A percentile compares a stretch with the other conserved stretches of the same genome.
These are phyloP conservation scores for Pelodytes ibericus DNA, from an alignment of 2,797 vertebrate genomes.

Conservation along the genomic window DNA sequence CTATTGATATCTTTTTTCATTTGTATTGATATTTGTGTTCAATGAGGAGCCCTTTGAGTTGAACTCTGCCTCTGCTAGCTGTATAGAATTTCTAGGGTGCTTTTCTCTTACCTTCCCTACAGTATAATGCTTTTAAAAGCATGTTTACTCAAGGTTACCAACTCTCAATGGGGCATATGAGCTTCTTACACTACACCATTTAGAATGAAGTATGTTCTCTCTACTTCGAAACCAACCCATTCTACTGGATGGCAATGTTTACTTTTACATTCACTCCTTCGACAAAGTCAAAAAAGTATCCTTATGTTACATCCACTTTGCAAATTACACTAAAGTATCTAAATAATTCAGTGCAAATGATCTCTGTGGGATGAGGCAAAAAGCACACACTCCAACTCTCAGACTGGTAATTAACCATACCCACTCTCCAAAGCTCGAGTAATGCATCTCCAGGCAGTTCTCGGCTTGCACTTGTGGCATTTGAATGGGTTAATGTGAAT, in stretches of 20 bases:
- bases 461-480: background rate
- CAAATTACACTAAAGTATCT: background rate
- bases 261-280: background rate
- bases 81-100: too few relatives aligned
- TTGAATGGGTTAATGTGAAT: constrained; percentile 23
- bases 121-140: too few relatives aligned
- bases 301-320: background rate
- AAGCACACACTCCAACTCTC: background rate
- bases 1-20: too few relatives aligned
- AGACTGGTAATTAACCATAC: background rate
- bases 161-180: too few relatives aligned
- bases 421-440: background rate
- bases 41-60: too few relatives aligned
- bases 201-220: too few relatives aligned
- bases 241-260: background rate
- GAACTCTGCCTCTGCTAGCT: too few relatives aligned
- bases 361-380: background rate
- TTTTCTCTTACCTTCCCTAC: too few relatives aligned
- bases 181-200: too few relatives aligned
- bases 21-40: too few relatives aligned
- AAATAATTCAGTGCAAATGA: background rate
- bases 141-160: too few relatives aligned
- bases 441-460: background rate
- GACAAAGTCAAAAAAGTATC: background rate
- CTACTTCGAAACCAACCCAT: too few relatives aligned